A percentile compares a stretch with the other conserved stretches of the same genome.
Conservation (phyloP, 1,140 invertebrate genomes). For the Adoxophyes honmai region DNA sequence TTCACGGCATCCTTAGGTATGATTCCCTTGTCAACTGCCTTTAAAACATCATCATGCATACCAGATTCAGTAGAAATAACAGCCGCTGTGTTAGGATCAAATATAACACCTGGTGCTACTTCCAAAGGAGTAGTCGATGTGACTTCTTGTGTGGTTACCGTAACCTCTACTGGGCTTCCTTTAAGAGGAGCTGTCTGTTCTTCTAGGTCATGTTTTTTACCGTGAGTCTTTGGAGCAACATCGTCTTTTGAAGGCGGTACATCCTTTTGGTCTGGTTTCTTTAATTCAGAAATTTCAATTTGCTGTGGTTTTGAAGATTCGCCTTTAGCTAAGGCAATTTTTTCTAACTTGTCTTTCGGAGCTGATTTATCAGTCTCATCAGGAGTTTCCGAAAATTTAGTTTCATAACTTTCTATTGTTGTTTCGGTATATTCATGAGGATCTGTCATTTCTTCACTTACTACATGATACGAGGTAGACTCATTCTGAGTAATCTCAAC, state of each 20-base stretch:
- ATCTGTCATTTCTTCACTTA: constrained; percentile 30
- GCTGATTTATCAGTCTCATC: constrained; percentile 36
- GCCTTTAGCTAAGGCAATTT: neutral
- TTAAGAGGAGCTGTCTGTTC: neutral
- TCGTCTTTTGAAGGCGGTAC: neutral
- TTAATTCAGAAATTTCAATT: neutral
- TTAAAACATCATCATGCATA: constrained; percentile 80
- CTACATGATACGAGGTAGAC: constrained; percentile 37
- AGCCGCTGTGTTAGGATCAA: constrained; percentile 83
- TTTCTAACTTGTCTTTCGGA: neutral
- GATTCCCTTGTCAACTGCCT: constrained; percentile 82
- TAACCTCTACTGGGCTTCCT: constrained; percentile 9
- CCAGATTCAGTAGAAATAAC: constrained; percentile 82
- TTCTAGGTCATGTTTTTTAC: neutral
- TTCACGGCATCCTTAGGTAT: constrained; percentile 82
- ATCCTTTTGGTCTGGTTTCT: neutral
- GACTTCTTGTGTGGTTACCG: constrained; percentile 61
- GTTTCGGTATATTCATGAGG: constrained; percentile 20
- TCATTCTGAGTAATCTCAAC: constrained; percentile 48
- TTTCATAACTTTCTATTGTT: constrained; percentile 19
- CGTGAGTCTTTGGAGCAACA: neutral
- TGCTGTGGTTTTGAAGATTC: neutral
- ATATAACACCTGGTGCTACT: constrained; percentile 81
- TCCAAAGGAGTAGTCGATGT: constrained; percentile 79
- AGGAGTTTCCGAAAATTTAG: constrained; percentile 22